These are phyloP conservation scores for Siniperca chuatsi DNA, from an alignment of 2,113 vertebrate species.

Conservation along the genomic window DNA sequence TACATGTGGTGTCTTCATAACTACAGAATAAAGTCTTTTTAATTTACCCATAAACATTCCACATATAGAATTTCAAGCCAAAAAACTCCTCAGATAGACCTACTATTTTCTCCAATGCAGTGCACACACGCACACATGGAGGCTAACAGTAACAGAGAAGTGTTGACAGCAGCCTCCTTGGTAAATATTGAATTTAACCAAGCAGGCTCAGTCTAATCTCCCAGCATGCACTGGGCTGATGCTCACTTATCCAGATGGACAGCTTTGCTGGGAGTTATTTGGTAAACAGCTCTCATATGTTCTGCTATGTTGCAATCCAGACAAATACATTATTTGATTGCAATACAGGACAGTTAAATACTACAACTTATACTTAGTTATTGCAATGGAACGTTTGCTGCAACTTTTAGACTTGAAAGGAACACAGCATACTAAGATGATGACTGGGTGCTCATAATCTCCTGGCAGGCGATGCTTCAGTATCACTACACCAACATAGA, in stretches of 20 bases:
- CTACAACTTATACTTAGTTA: background rate
- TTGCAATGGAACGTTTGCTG: background rate
- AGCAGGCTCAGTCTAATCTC: constrained; percentile 72
- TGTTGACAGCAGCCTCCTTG: constrained; percentile 69
- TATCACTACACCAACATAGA: background rate
- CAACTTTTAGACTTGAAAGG: background rate
- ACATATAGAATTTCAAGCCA: background rate
- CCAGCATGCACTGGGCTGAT: constrained; percentile 74
- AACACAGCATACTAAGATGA: background rate
- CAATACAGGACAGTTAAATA: background rate
- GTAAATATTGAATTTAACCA: constrained; percentile 78
- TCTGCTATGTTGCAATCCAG: constrained; percentile 72
- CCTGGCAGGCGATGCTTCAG: background rate
- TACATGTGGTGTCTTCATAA: constrained; percentile 11
- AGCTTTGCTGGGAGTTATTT: constrained; percentile 71
- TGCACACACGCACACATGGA: constrained; percentile 1
- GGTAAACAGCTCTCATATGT: constrained; percentile 80
- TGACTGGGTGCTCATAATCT: background rate
- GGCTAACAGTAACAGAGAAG: constrained; percentile 57
- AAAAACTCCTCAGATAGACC: background rate
- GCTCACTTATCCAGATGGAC: constrained; percentile 74
- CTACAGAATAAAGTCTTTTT: background rate
- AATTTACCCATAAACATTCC: background rate
- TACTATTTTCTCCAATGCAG: background rate
- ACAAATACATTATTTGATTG: constrained; percentile 49